A percentile compares a stretch with the other conserved stretches of the same genome.
Evolutionary conservation across 2,888 invertebrate species (phyloP).

Genomic region (Sarcophaga subvicina): DNA sequence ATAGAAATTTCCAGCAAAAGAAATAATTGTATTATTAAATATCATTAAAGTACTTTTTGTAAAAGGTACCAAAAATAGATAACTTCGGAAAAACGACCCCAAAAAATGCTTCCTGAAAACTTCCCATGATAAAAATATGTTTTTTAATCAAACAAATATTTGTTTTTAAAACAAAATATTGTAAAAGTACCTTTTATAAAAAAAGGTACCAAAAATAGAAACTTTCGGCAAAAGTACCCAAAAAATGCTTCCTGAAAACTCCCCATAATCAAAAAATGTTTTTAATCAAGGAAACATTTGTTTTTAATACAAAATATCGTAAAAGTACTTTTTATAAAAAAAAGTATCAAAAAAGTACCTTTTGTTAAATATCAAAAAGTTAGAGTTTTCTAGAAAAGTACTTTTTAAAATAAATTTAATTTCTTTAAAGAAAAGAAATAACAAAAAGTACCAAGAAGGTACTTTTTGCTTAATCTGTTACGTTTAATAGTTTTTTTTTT

Average conservation of each 20-base stretch:
- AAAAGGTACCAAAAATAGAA: not conserved
- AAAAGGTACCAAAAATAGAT: constrained; percentile 7
- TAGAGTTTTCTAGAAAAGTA: no score
- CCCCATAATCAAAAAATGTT: no score
- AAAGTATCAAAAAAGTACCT: constrained; percentile 12
- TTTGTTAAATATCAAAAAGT: not conserved
- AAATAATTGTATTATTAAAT: not conserved
- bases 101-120: not conserved
- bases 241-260: not conserved
- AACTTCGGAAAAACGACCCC: no score
- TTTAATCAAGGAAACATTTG: not conserved
- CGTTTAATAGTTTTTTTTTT: no score
- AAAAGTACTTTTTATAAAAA: not conserved
- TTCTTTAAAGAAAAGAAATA: not conserved
- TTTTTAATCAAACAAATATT: not conserved
- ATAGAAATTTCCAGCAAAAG: not conserved
- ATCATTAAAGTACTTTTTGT: not conserved
- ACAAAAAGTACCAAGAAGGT: not conserved
- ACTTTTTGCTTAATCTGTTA: not conserved
- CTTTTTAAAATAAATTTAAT: not conserved
- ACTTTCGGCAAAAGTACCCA: not conserved
- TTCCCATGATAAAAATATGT: no score
- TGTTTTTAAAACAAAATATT: not conserved
- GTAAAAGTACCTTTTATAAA: not conserved
- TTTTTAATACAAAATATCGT: not conserved